Conservation (phyloP, 2,888 invertebrate genomes). For the Calliscelio sp. region DNA sequence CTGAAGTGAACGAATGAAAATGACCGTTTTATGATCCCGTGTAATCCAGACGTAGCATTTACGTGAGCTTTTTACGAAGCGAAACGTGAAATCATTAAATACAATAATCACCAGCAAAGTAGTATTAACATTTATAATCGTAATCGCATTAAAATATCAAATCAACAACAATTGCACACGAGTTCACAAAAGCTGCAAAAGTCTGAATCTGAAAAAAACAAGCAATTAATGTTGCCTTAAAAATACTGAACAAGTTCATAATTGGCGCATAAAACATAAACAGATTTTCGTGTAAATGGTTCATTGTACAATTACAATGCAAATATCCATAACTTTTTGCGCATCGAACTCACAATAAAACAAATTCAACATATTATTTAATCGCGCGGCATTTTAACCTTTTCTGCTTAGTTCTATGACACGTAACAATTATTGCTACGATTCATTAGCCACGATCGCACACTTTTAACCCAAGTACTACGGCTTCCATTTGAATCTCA, state of each 20-base stretch:
- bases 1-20: constrained; percentile 54
- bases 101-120: constrained; percentile 20
- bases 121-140: constrained; percentile 21
- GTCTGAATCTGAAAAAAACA: too few relatives aligned
- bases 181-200: too few relatives aligned
- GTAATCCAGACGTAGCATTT: constrained; percentile 55
- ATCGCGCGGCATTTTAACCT: constrained; percentile 51
- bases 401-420: constrained; percentile 58
- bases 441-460: constrained; percentile 70
- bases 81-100: constrained; percentile 48
- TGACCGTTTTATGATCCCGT: constrained; percentile 49
- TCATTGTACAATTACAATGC: constrained; percentile 37
- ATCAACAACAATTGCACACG: not conserved
- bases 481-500: constrained; percentile 70
- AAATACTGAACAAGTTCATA: constrained; percentile 22
- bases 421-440: constrained; percentile 70
- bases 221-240: not conserved
- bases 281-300: constrained; percentile 17
- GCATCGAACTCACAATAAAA: constrained; percentile 30
- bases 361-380: constrained; percentile 54
- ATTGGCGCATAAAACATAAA: constrained; percentile 5
- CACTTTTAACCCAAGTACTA: constrained; percentile 68
- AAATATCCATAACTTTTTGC: constrained; percentile 36
- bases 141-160: constrained; percentile 20
- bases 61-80: constrained; percentile 46